Conservation (phyloP, 2,797 vertebrate genomes). For the Peromyscus nudipes region DNA sequence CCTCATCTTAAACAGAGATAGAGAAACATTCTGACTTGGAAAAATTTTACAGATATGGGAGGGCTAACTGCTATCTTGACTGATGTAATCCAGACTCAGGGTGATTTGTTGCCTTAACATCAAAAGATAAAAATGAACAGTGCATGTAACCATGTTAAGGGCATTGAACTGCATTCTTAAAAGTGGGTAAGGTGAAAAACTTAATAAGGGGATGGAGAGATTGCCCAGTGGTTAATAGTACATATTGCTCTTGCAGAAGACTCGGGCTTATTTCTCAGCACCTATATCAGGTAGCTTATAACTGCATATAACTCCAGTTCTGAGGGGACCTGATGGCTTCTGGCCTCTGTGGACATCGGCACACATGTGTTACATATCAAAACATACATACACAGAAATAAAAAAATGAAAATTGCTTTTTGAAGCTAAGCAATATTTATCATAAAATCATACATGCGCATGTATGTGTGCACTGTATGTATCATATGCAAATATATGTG, state of each 20-base stretch:
- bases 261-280: not conserved
- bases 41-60: not conserved
- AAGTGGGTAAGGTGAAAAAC: not conserved
- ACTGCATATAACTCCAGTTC: not conserved
- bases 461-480: not conserved
- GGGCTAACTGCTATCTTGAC: not conserved
- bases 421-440: not conserved
- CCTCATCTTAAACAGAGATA: conserved; percentile 20
- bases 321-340: not conserved
- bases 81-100: conserved; percentile 14
- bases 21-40: not conserved
- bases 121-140: conserved; percentile 50
- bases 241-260: not conserved
- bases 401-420: not conserved
- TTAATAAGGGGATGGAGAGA: not conserved
- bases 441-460: not conserved
- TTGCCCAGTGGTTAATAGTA: not conserved
- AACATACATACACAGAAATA: not conserved
- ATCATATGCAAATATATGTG: not conserved
- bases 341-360: not conserved
- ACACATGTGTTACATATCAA: not conserved
- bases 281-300: not conserved
- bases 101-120: not conserved
- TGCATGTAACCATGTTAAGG: not conserved
- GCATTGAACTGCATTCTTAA: not conserved